These are phyloP conservation scores for Troides helena DNA, from an alignment of 2,888 invertebrate genomes.

Conservation along the genomic window DNA sequence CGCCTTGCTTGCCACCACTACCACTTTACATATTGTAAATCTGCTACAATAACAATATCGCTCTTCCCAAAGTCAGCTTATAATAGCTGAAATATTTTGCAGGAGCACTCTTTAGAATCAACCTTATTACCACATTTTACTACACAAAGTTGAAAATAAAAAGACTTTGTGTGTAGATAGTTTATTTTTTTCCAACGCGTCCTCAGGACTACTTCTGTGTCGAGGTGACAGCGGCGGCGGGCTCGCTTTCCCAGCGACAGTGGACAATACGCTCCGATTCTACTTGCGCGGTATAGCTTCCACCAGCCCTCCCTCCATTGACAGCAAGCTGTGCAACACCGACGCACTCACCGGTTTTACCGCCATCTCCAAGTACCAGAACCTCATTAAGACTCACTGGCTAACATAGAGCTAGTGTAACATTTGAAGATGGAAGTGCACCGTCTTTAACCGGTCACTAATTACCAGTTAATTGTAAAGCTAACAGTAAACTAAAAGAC, in stretches of 20 bases:
- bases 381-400: conserved; percentile 37
- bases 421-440: no score
- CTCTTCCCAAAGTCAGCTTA: background rate
- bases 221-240: conserved; percentile 44
- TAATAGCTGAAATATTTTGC: background rate
- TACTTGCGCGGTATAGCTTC: conserved; percentile 42
- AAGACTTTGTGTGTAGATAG: background rate
- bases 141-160: no score
- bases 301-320: conserved; percentile 34
- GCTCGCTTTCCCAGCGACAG: conserved; percentile 32
- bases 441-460: no score
- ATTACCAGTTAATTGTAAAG: no score
- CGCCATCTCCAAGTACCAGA: conserved; percentile 30
- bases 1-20: background rate
- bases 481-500: no score
- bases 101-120: background rate
- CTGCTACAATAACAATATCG: background rate
- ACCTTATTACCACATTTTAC: no score
- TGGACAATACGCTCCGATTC: conserved; percentile 28
- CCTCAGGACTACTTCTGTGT: conserved; percentile 38
- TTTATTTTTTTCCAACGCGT: background rate
- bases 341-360: conserved; percentile 38
- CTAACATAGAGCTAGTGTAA: conserved; percentile 23
- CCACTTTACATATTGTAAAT: background rate
- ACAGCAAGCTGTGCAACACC: conserved; percentile 34